Base-by-base conservation (phyloP, 2,888 invertebrate genomes). In the Oeneis ivallda region DNA sequence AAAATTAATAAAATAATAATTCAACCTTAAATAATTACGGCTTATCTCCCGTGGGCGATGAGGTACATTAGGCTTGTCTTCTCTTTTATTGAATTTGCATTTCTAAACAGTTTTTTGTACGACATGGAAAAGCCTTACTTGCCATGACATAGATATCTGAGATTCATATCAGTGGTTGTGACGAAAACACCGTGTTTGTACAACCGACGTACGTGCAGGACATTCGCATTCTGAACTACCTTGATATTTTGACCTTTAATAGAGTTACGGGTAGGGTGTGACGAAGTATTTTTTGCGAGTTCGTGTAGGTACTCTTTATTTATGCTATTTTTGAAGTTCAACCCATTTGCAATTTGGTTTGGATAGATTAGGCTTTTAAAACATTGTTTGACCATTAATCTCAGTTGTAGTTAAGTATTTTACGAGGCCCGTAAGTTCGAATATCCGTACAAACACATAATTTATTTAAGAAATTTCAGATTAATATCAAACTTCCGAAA, bases 141-240 rank as follows among this genome's bases (percentile, higher is more conserved):
- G 70, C 71, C 77, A 62, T 79, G 79, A 80, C 79, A 80, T 66
- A 75, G 66, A 75, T 74, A 75, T 77, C 69, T 67, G 54, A 69
- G 71, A 76, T 76, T 78, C 75, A 72, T 74, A 74, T 72, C 75
- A 65, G 59, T 66, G 32, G 45, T 53, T 58, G 62, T 71, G 71
- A 71, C 70, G 67, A 70, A 70, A 69, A 68, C 53, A 47, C 62
- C 65, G 56, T 70, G 65, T 70, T 66, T 66, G 61, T 62, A 70
- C 41, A 1, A 9, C 9, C 41, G 10, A 9, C 9, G 37, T 43
- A 50, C 62, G 59, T 41, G 50, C 61, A 41, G 50, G 60, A 50
- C 45, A 50, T 60, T 50, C 50, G 50, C 19, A 60, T 60, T 39
- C 39, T 32, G 15, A 57, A 34, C 26, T 60, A 59, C 71, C 70